These are phyloP conservation scores for Steinernema feltiae DNA, from an alignment of 1,140 invertebrate genomes.

Conservation along the genomic window DNA sequence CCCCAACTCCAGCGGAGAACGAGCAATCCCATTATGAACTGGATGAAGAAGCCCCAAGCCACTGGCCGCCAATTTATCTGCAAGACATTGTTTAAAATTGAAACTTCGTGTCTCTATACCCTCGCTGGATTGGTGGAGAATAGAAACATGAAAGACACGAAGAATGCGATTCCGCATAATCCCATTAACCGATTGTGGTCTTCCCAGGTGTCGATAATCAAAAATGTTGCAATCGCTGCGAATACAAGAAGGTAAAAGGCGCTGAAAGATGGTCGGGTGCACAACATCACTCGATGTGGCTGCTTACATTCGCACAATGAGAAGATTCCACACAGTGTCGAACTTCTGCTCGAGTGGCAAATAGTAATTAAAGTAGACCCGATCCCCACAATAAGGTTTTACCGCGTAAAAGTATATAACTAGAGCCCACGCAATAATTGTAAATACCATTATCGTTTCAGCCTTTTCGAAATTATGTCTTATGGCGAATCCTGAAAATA, in stretches of 20 bases:
- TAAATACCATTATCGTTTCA: slow-evolving; percentile 69
- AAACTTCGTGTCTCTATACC: slow-evolving; percentile 18
- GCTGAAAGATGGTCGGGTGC: slow-evolving; percentile 42
- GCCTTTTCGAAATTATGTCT: slow-evolving; percentile 63
- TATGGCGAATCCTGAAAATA: slow-evolving; percentile 45
- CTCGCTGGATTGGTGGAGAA: slow-evolving; percentile 49
- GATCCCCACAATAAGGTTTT: slow-evolving; percentile 63
- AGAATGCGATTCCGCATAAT: slow-evolving; percentile 53
- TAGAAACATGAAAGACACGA: slow-evolving; percentile 55
- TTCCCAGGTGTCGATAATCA: slow-evolving; percentile 64
- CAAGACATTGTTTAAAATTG: too few relatives aligned
- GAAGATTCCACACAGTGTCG: neutral
- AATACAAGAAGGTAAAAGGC: slow-evolving; percentile 51
- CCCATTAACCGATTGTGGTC: slow-evolving; percentile 63
- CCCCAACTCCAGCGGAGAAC: slow-evolving; percentile 78
- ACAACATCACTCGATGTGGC: too few relatives aligned
- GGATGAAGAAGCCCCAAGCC: slow-evolving; percentile 72
- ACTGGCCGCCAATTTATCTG: slow-evolving; percentile 73
- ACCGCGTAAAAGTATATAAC: slow-evolving; percentile 67
- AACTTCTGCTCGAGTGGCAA: neutral
- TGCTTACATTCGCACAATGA: slow-evolving; percentile 17
- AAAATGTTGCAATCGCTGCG: slow-evolving; percentile 62
- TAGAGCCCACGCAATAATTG: slow-evolving; percentile 65
- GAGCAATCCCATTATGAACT: slow-evolving; percentile 77
- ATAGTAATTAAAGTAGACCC: slow-evolving; percentile 1